Percentiles rank a stretch among this genome's conserved stretches.
These are phyloP conservation scores for Xyliphius kryptos DNA, from an alignment of 2,113 vertebrate genomes.

Conservation along the genomic window DNA sequence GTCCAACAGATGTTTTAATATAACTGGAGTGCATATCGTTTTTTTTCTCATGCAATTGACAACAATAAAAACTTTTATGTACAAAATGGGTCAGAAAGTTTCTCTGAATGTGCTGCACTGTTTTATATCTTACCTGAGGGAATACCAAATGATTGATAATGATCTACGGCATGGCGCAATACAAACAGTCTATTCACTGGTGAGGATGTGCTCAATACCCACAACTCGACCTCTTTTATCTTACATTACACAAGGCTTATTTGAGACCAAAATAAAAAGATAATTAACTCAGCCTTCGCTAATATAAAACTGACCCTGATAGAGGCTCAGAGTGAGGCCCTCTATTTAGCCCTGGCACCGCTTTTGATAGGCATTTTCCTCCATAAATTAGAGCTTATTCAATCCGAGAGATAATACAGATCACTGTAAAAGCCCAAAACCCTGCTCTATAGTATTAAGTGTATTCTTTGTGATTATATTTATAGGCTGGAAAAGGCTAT, in stretches of 20 bases:
- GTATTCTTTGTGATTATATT: neutral
- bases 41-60: too few relatives aligned
- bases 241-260: too few relatives aligned
- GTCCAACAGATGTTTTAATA: too few relatives aligned
- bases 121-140: constrained; percentile 11
- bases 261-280: too few relatives aligned
- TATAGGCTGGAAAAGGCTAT: neutral
- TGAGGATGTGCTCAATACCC: constrained; percentile 16
- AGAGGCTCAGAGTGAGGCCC: constrained; percentile 17
- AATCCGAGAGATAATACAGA: constrained; percentile 4
- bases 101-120: neutral
- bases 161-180: constrained; percentile 18
- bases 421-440: neutral
- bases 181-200: constrained; percentile 49
- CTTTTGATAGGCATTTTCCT: too few relatives aligned
- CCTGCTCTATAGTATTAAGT: constrained; percentile 8
- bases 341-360: too few relatives aligned
- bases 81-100: too few relatives aligned
- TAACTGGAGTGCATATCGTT: too few relatives aligned
- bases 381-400: constrained; percentile 12
- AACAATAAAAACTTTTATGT: too few relatives aligned
- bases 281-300: too few relatives aligned
- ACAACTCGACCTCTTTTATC: constrained; percentile 36
- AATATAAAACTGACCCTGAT: too few relatives aligned
- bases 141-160: constrained; percentile 19